Base-by-base conservation (phyloP, 1,140 invertebrate species). In the Danaus plexippus region DNA sequence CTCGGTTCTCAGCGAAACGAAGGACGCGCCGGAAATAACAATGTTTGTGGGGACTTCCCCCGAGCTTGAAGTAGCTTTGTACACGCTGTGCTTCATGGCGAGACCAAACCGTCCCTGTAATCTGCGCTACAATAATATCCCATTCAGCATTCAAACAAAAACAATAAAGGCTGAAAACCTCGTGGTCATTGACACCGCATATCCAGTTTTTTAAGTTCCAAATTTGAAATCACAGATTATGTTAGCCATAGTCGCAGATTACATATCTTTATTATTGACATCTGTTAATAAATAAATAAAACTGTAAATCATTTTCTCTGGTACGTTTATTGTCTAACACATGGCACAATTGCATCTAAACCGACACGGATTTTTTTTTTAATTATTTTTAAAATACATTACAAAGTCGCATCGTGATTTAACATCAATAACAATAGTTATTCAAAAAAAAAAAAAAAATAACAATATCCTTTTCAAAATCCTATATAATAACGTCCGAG, bases 21-120 rank as follows among this genome's bases (percentile, higher is more conserved):
- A 87, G 46, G 84, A 87, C 59, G 81, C 81, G 0, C 84, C 81
- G 6, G 80, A 87, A 55, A 67, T 85, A 11, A 84, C 54, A 13
- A 91, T 97, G 88, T 97, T 98, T 74, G 90, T 98, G 52, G 96
- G 96, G 13, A 97, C 95, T 0, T 96, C 95, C 55, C 97, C 96
- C 0, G 97, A 98, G 82, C 88, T 98, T 64, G 96, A 98, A 85
- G 91, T 97, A 75, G 94, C 96, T 11, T 85, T 97, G 3, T 98
- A 97, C 77, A 96, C 96, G 0, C 90, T 96, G 1, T 97, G 95
- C 76, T 96, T 95, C 81, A 87, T 94, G 64, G 80, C 92, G 1
- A 88, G 94, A 61, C 91, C 93, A 0, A 92, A 95, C 71, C 61
- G 81, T 12, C 81, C 80, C 0, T 87, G 84, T 72, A 73, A 63